A percentile compares a stretch with the other conserved stretches of the same genome.
These are phyloP conservation scores for Diorhabda carinulata DNA, from an alignment of 1,140 invertebrate species.

Conservation along the genomic window DNA sequence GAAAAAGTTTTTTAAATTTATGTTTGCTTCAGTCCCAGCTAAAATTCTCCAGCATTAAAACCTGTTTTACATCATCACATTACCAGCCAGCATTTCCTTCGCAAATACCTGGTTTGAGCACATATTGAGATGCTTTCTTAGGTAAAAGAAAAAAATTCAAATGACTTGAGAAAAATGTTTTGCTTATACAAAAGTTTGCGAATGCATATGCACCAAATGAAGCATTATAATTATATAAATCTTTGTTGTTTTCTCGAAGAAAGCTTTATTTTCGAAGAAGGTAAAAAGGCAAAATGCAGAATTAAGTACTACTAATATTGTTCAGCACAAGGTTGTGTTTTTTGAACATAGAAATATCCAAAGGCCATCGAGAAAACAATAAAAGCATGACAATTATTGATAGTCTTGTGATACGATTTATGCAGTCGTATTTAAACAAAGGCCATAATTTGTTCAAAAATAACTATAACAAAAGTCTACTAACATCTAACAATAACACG, in stretches of 20 bases:
- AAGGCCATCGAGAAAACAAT: not conserved
- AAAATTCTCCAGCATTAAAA: slow-evolving; percentile 31
- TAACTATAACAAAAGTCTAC: slow-evolving; percentile 5
- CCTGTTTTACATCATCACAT: slow-evolving; percentile 32
- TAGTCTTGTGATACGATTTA: not conserved
- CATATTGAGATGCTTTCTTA: slow-evolving; percentile 35
- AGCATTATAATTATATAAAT: slow-evolving; percentile 12
- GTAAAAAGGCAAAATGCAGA: slow-evolving; percentile 18
- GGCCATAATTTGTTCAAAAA: not conserved
- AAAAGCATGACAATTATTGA: not conserved
- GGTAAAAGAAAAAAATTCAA: slow-evolving; percentile 18
- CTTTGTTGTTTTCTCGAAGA: slow-evolving; percentile 13
- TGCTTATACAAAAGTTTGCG: not conserved
- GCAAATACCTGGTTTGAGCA: slow-evolving; percentile 38
- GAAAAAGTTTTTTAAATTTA: slow-evolving; percentile 37
- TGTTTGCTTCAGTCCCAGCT: slow-evolving; percentile 33
- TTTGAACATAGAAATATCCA: slow-evolving; percentile 11
- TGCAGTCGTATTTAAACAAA: not conserved
- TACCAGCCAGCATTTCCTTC: slow-evolving; percentile 37
- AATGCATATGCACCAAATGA: slow-evolving; percentile 10
- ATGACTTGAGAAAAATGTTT: not conserved
- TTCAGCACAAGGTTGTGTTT: slow-evolving; percentile 1
- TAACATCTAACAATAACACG: slow-evolving; percentile 8
- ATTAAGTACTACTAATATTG: slow-evolving; percentile 10
- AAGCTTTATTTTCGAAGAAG: slow-evolving; percentile 10